Evolutionary conservation across 1,140 invertebrate species (phyloP).

Genomic region (Tetragnatha versicolor): DNA sequence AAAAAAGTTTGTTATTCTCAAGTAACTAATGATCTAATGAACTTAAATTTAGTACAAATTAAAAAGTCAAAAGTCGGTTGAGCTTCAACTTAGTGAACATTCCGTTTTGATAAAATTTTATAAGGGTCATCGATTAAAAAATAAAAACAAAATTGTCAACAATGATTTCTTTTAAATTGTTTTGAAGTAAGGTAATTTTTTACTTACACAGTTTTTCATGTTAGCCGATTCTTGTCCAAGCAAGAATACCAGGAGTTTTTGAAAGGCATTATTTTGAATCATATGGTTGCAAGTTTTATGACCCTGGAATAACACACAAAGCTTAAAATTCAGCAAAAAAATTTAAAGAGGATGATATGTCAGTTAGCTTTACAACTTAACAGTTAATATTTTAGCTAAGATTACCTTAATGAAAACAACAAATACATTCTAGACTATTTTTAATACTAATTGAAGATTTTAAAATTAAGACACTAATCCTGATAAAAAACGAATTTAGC

Average conservation of each 20-base stretch:
- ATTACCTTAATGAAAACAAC: too few species aligned
- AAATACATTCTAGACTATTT: too few species aligned
- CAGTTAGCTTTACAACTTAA: too few species aligned
- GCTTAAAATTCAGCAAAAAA: too few species aligned
- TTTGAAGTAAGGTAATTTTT: conserved; percentile 11
- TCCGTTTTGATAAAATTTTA: neutral
- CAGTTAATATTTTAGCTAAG: too few species aligned
- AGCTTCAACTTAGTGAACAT: neutral
- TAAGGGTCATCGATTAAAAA: neutral
- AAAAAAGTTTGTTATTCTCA: too few species aligned
- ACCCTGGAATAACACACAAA: conserved; percentile 65
- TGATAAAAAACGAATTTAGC: too few species aligned
- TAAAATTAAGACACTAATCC: too few species aligned
- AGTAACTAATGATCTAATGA: too few species aligned
- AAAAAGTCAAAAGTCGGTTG: neutral
- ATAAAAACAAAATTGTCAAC: neutral
- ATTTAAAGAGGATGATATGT: too few species aligned
- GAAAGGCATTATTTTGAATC: conserved; percentile 65
- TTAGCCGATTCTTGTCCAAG: conserved; percentile 61
- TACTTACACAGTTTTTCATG: conserved; percentile 38
- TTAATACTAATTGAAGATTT: too few species aligned
- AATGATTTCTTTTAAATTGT: conserved; percentile 4
- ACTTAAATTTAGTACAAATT: too few species aligned
- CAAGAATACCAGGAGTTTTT: conserved; percentile 65
- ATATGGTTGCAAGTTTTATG: conserved; percentile 65